phyloP scores from a whole-genome alignment of 1,140 invertebrate species.

The Eumaeus atala region DNA sequence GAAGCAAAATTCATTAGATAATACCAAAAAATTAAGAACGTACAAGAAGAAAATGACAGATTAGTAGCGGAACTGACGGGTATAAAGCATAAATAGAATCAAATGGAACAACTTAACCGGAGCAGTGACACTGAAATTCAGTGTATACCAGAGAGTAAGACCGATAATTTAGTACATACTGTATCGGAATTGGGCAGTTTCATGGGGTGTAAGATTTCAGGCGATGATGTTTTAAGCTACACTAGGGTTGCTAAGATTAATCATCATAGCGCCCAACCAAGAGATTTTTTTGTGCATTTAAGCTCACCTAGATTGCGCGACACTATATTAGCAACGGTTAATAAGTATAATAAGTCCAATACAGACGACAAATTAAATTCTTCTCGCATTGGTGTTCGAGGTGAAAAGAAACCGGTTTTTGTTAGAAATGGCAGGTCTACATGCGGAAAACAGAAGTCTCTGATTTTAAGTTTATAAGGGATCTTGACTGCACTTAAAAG shows the following conservation, averaged over 20 bases:
- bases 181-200: neutral
- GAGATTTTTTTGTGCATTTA: neutral
- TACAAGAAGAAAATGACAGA: neutral
- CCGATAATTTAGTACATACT: slow-evolving; percentile 4
- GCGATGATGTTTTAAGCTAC: neutral
- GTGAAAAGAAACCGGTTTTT: neutral
- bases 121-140: neutral
- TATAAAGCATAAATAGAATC: neutral
- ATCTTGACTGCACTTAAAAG: no score
- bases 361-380: neutral
- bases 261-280: neutral
- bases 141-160: slow-evolving; percentile 5
- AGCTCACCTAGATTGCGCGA: neutral
- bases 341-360: neutral
- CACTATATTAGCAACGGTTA: neutral
- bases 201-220: neutral
- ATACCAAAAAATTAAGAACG: neutral
- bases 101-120: slow-evolving; percentile 5
- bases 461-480: no score
- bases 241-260: slow-evolving; percentile 1
- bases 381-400: neutral
- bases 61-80: neutral
- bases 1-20: neutral
- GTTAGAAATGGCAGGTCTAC: neutral
- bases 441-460: no score